phyloP scores from a whole-genome alignment of 2,113 vertebrate species.

The Notiomystis cincta region DNA sequence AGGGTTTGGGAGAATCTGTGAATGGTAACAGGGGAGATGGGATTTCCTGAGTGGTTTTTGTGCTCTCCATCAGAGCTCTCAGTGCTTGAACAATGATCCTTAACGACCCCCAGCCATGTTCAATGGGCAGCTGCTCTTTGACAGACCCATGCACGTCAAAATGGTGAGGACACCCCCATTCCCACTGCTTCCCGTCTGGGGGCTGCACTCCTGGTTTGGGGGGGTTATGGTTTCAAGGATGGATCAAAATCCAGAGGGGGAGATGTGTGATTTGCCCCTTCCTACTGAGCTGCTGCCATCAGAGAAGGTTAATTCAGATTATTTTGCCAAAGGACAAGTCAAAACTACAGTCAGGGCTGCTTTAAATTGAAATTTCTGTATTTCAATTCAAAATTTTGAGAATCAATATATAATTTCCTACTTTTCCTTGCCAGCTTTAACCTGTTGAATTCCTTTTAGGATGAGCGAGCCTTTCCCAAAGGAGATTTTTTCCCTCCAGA shows the following conservation, averaged over 20 bases:
- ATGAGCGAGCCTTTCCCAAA: constrained; percentile 93
- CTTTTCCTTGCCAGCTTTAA: neutral
- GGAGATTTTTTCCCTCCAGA: constrained; percentile 91
- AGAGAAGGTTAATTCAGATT: neutral
- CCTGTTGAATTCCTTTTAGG: constrained; percentile 65
- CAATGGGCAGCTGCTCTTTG: constrained; percentile 93
- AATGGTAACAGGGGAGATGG: rapidly evolving
- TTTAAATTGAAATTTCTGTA: neutral
- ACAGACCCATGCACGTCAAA: constrained; percentile 96
- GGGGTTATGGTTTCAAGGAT: neutral
- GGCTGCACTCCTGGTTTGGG: rapidly evolving
- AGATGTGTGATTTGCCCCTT: neutral
- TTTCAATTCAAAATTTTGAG: neutral
- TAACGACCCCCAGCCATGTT: constrained; percentile 88
- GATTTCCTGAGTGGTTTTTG: neutral
- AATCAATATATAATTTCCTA: neutral
- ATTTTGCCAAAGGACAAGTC: neutral
- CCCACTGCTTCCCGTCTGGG: neutral
- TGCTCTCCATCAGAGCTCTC: neutral
- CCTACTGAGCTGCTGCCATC: neutral
- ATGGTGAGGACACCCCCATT: constrained; percentile 78
- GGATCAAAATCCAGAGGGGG: neutral
- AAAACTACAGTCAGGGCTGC: neutral
- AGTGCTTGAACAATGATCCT: constrained; percentile 48
- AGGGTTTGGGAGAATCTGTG: neutral